Conservation (phyloP, 2,888 invertebrate species). For the Zygaena filipendulae region DNA sequence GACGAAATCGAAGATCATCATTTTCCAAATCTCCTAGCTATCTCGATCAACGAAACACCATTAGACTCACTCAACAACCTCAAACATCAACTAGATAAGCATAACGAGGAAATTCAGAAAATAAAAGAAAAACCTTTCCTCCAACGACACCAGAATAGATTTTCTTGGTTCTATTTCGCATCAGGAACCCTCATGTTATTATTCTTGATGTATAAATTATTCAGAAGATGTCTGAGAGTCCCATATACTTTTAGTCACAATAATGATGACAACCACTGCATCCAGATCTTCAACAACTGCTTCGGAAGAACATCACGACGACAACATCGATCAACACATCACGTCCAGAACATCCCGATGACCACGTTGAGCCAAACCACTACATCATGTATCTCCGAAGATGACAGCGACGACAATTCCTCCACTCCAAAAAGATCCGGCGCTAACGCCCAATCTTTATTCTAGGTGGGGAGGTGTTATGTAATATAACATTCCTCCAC, state of each 20-base stretch:
- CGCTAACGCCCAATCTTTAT: conserved; percentile 12
- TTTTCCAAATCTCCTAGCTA: conserved; percentile 10
- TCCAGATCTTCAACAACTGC: conserved; percentile 16
- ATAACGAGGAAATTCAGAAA: conserved; percentile 10
- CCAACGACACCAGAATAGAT: conserved; percentile 4
- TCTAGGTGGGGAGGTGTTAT: conserved; percentile 13
- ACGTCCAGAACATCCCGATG: too few relatives aligned
- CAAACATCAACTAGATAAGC: conserved; percentile 11
- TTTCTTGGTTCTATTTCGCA: too few relatives aligned
- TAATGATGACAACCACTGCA: conserved; percentile 3
- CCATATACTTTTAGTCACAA: conserved; percentile 1
- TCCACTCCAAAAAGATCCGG: conserved; percentile 8
- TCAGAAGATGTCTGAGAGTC: conserved; percentile 1
- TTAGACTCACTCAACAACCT: conserved; percentile 13
- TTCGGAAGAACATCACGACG: conserved; percentile 8
- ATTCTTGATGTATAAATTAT: not conserved
- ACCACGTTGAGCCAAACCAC: not conserved
- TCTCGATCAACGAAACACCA: conserved; percentile 15
- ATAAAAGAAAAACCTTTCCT: conserved; percentile 7
- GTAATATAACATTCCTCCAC: too few relatives aligned
- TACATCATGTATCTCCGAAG: conserved; percentile 4
- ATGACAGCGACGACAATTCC: conserved; percentile 6
- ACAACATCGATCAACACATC: too few relatives aligned
- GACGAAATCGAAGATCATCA: conserved; percentile 1
- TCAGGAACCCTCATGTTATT: conserved; percentile 4